These are phyloP conservation scores for Podilymbus podiceps DNA, from an alignment of 2,113 vertebrate genomes.

Conservation along the genomic window DNA sequence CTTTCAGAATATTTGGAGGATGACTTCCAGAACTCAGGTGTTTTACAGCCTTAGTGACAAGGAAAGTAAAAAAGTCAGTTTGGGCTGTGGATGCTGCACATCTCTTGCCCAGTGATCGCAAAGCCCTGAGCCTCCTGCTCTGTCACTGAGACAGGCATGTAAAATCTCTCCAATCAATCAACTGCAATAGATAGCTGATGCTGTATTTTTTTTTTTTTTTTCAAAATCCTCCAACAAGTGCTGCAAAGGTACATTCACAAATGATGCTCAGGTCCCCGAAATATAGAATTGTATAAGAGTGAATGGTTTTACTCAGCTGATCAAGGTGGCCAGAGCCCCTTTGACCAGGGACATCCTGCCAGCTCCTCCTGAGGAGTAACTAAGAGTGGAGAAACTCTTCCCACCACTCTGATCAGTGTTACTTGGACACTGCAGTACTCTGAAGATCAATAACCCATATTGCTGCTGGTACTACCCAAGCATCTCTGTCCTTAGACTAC, in stretches of 20 bases:
- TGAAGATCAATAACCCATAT: background rate
- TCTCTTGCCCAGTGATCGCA: background rate
- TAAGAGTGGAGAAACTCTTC: background rate
- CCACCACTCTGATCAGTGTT: background rate
- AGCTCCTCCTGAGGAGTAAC: background rate
- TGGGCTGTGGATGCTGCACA: background rate
- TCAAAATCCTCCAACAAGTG: background rate
- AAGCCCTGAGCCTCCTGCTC: background rate
- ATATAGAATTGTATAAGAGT: background rate
- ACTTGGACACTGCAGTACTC: background rate
- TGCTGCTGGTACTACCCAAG: background rate
- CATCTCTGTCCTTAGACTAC: background rate
- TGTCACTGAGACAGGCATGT: background rate
- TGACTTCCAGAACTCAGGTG: background rate
- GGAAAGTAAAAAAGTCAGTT: background rate
- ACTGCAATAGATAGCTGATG: background rate
- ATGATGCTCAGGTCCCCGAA: background rate
- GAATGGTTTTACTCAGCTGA: background rate
- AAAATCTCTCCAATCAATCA: background rate
- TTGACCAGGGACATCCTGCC: background rate
- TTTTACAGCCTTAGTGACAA: background rate
- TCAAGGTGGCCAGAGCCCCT: background rate
- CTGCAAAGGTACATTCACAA: background rate
- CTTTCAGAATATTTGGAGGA: background rate
- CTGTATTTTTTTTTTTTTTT: background rate